Conservation (phyloP, 1,140 invertebrate genomes). For the Drosophila orosa region DNA sequence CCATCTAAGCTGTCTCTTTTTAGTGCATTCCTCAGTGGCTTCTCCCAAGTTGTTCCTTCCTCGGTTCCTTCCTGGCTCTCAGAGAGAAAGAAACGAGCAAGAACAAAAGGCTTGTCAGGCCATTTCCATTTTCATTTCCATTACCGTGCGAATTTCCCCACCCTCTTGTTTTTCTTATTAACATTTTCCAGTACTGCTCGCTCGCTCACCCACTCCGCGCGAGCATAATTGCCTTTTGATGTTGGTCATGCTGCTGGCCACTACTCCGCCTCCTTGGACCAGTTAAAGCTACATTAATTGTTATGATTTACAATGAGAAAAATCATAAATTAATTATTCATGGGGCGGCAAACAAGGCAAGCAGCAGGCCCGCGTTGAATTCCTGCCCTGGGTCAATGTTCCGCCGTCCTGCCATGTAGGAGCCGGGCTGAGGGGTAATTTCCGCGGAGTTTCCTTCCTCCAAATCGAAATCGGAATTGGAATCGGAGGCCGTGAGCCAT, state of each 20-base stretch:
- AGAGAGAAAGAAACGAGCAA: conserved; percentile 6
- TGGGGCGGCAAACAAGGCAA: conserved; percentile 38
- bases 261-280: conserved; percentile 11
- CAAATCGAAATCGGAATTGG: conserved; percentile 25
- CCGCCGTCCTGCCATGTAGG: neutral
- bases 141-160: conserved; percentile 68
- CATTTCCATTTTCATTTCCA: conserved; percentile 73
- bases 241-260: conserved; percentile 46
- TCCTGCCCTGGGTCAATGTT: conserved; percentile 48
- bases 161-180: conserved; percentile 46
- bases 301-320: conserved; percentile 82
- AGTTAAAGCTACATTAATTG: conserved; percentile 76
- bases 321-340: conserved; percentile 80
- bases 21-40: conserved; percentile 4
- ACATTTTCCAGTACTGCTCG: conserved; percentile 40
- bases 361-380: neutral
- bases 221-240: conserved; percentile 75
- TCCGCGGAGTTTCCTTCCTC: conserved; percentile 45
- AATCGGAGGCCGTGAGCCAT: conserved; percentile 38
- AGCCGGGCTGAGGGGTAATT: conserved; percentile 29
- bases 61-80: conserved; percentile 10
- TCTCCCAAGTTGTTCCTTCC: conserved; percentile 8
- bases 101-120: conserved; percentile 68
- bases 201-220: conserved; percentile 20
- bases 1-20: neutral